phyloP scores from a whole-genome alignment of 2,113 vertebrate genomes.

The Drymodes brunneopygia region DNA sequence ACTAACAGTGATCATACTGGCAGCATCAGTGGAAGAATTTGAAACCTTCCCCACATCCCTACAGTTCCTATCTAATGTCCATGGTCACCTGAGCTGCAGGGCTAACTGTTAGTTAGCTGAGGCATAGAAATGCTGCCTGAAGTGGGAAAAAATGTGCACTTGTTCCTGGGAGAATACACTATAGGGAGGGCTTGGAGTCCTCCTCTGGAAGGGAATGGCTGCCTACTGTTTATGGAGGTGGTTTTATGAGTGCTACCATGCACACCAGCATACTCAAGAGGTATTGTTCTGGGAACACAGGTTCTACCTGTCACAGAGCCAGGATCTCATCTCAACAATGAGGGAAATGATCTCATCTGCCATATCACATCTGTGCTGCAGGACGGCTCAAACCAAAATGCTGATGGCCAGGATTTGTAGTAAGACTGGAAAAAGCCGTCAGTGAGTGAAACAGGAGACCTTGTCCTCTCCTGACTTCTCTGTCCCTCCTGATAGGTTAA shows the following conservation, averaged over 20 bases:
- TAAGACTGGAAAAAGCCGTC: neutral
- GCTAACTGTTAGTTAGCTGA: neutral
- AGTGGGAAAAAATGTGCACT: neutral
- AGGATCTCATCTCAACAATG: neutral
- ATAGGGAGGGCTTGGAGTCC: neutral
- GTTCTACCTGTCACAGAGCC: neutral
- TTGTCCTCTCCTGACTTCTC: neutral
- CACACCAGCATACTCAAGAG: neutral
- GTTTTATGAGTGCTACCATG: rapidly evolving
- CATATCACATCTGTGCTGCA: neutral
- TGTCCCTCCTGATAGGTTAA: neutral
- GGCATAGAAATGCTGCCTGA: neutral
- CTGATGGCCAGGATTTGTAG: neutral
- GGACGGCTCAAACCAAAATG: neutral
- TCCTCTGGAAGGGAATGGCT: neutral
- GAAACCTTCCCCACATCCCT: neutral
- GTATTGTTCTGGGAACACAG: neutral
- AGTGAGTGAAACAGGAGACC: neutral
- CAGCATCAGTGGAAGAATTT: neutral
- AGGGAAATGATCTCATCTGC: neutral
- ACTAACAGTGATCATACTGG: neutral
- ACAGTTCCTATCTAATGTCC: neutral
- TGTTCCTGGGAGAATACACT: neutral
- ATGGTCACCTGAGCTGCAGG: neutral
- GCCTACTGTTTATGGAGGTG: neutral